Evolutionary conservation across 2,888 invertebrate genomes (phyloP).

Genomic region (Pimpla rufipes): DNA sequence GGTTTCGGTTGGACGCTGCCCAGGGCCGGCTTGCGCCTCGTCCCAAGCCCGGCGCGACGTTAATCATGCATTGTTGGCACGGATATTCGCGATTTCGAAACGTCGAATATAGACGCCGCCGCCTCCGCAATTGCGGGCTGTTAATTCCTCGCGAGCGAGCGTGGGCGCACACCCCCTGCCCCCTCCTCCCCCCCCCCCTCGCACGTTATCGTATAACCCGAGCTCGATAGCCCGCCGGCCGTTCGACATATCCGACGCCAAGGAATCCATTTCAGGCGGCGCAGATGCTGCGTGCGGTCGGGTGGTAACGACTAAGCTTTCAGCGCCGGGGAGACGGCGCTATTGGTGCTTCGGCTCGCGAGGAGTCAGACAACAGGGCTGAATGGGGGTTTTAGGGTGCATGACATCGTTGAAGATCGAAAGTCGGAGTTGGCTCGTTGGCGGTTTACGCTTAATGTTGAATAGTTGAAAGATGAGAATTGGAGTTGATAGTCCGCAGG

Average conservation of each 20-base stretch:
- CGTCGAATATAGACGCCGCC: slow-evolving; percentile 50
- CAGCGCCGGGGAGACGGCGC: background rate
- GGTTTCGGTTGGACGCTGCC: slow-evolving; percentile 22
- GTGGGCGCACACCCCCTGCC: too few species aligned
- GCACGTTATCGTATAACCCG: background rate
- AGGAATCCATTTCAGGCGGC: slow-evolving; percentile 59
- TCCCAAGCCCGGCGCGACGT: slow-evolving; percentile 33
- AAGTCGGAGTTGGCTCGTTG: too few species aligned
- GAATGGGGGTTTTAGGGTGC: too few species aligned
- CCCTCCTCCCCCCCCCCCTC: too few species aligned
- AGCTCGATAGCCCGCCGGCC: background rate
- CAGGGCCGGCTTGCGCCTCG: slow-evolving; percentile 5
- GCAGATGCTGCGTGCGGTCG: background rate
- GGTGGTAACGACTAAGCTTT: too few species aligned
- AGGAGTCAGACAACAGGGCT: background rate
- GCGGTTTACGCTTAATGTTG: too few species aligned
- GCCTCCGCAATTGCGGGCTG: slow-evolving; percentile 59
- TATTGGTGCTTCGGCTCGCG: background rate
- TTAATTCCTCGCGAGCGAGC: slow-evolving; percentile 57
- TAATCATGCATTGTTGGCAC: slow-evolving; percentile 71
- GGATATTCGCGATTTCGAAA: slow-evolving; percentile 65
- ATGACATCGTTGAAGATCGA: too few species aligned
- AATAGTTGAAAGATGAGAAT: too few species aligned
- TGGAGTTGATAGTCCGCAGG: too few species aligned
- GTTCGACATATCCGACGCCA: slow-evolving; percentile 22